A percentile compares a stretch with the other conserved stretches of the same genome.
phyloP scores from a whole-genome alignment of 2,888 invertebrate genomes.

The Brachylomia viminalis region DNA sequence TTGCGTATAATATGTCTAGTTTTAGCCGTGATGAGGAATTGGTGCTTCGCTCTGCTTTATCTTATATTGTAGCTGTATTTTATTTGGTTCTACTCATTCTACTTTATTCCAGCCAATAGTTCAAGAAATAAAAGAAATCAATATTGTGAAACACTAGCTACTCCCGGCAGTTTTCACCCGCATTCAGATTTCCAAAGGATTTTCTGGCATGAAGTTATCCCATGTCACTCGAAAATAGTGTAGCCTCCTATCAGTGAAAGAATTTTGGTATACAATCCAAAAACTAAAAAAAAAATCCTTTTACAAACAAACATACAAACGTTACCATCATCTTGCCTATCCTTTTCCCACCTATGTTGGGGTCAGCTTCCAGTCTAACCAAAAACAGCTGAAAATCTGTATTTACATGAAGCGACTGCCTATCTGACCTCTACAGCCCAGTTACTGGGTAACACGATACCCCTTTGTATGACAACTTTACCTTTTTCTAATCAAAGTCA shows the following conservation, averaged over 20 bases:
- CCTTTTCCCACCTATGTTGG: no score
- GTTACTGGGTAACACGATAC: background rate
- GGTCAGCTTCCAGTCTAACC: background rate
- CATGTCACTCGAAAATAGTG: background rate
- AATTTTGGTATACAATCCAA: background rate
- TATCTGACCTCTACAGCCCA: background rate
- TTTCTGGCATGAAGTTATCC: background rate
- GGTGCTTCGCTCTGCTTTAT: slow-evolving; percentile 1
- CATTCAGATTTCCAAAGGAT: background rate
- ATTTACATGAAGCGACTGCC: background rate
- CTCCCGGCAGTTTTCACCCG: background rate
- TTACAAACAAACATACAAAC: no score
- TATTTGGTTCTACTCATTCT: no score
- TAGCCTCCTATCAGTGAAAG: background rate
- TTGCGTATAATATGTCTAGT: slow-evolving; percentile 52
- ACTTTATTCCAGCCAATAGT: background rate
- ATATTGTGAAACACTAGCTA: background rate
- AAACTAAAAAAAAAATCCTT: background rate
- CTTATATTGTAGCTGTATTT: background rate
- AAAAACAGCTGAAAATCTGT: background rate
- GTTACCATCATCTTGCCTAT: no score
- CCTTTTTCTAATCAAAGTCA: no score
- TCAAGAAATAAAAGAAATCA: background rate
- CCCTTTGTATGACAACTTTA: background rate
- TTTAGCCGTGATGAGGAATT: slow-evolving; percentile 42